Percentiles rank a stretch among this genome's conserved stretches.
Conservation (phyloP, 2,113 vertebrate genomes). For the Prinia subflava region DNA sequence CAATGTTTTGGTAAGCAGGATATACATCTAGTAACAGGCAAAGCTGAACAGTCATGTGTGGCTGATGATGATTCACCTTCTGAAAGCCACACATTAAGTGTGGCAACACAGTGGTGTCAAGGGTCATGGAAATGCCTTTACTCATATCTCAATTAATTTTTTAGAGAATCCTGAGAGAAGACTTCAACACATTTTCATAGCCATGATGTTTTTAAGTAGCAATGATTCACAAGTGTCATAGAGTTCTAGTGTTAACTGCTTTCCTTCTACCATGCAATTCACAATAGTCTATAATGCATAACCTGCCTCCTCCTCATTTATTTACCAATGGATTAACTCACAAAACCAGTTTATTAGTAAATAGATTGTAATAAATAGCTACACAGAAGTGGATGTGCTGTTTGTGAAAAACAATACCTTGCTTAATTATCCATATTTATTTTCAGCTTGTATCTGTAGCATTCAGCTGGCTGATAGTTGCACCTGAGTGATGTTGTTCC, state of each 20-base stretch:
- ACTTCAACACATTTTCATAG: neutral
- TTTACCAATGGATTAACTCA: neutral
- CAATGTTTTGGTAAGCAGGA: neutral
- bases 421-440: neutral
- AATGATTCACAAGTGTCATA: neutral
- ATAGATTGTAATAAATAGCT: neutral
- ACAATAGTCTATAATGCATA: neutral
- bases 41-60: neutral
- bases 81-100: neutral
- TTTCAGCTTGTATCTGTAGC: neutral
- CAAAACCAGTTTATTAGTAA: neutral
- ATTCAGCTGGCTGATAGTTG: neutral
- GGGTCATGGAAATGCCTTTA: neutral
- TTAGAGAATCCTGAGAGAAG: neutral
- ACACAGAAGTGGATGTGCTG: neutral
- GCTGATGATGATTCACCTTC: neutral
- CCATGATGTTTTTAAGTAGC: neutral
- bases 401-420: neutral
- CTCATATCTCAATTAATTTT: neutral
- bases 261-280: neutral
- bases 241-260: neutral
- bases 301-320: neutral
- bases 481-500: neutral
- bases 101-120: neutral
- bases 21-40: neutral